These are phyloP conservation scores for Nymphalis urticae DNA, from an alignment of 2,888 invertebrate genomes.

Conservation along the genomic window DNA sequence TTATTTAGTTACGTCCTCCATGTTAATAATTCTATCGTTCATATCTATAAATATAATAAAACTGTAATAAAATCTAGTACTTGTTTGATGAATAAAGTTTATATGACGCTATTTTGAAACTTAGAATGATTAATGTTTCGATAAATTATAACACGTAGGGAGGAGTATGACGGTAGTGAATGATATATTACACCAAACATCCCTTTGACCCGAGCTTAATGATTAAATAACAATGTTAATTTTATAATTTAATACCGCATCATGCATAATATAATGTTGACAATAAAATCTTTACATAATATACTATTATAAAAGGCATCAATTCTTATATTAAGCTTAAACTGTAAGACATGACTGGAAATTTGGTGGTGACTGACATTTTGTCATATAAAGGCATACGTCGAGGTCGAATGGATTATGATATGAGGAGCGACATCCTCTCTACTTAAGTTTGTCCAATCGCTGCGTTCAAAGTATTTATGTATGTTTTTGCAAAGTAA, in stretches of 20 bases:
- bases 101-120: conserved; percentile 5
- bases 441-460: too few relatives aligned
- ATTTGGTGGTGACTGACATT: too few relatives aligned
- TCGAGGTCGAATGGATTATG: too few relatives aligned
- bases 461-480: too few relatives aligned
- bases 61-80: background rate
- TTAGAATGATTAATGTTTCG: conserved; percentile 17
- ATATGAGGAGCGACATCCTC: too few relatives aligned
- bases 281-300: background rate
- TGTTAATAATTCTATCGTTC: too few relatives aligned
- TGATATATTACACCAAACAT: conserved; percentile 25
- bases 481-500: too few relatives aligned
- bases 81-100: conserved; percentile 6
- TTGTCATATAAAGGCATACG: too few relatives aligned
- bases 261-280: background rate
- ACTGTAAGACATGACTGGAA: too few relatives aligned
- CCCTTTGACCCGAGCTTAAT: conserved; percentile 22
- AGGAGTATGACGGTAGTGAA: conserved; percentile 18
- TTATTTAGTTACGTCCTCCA: too few relatives aligned
- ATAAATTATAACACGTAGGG: conserved; percentile 14
- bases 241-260: background rate
- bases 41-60: too few relatives aligned
- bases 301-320: background rate
- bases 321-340: too few relatives aligned
- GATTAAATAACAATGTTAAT: conserved; percentile 24